phyloP scores from a whole-genome alignment of 2,888 invertebrate species.

The Drosophila planitibia region DNA sequence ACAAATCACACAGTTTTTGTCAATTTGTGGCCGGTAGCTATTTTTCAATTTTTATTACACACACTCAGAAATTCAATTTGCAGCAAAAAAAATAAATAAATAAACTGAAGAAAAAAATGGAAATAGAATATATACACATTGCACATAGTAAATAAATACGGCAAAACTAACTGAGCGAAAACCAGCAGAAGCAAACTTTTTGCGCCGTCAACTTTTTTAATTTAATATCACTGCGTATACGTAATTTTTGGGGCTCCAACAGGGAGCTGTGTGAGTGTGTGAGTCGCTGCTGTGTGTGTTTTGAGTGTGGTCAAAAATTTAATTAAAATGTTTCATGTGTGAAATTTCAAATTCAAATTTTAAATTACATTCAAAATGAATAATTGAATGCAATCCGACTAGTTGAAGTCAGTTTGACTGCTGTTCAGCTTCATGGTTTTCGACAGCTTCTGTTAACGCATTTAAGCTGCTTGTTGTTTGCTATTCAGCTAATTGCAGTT shows the following conservation, averaged over 20 bases:
- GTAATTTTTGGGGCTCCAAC: conserved; percentile 73
- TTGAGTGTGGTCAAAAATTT: conserved; percentile 63
- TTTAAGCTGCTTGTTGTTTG: conserved; percentile 27
- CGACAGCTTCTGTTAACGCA: conserved; percentile 40
- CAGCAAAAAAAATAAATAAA: conserved; percentile 6
- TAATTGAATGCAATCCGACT: conserved; percentile 66
- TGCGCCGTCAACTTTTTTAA: conserved; percentile 67
- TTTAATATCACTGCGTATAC: conserved; percentile 75
- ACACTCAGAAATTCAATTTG: conserved; percentile 48
- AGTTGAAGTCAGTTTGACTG: conserved; percentile 53
- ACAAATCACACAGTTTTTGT: conserved; percentile 42
- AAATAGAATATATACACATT: conserved; percentile 11
- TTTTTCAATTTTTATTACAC: conserved; percentile 41
- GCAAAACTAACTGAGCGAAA: conserved; percentile 55
- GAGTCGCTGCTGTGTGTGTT: conserved; percentile 5
- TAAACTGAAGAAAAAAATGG: background rate
- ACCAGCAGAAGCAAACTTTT: conserved; percentile 49
- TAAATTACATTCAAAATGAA: conserved; percentile 69
- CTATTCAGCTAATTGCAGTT: conserved; percentile 26
- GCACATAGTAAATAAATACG: conserved; percentile 33
- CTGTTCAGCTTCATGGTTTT: conserved; percentile 48
- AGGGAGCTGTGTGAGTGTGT: conserved; percentile 32
- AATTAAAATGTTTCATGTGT: conserved; percentile 71
- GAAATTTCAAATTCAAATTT: conserved; percentile 63
- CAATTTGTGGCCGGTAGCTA: conserved; percentile 25